Evolutionary conservation across 2,797 vertebrate species (phyloP).

Genomic region (Gallinago solitaria): DNA sequence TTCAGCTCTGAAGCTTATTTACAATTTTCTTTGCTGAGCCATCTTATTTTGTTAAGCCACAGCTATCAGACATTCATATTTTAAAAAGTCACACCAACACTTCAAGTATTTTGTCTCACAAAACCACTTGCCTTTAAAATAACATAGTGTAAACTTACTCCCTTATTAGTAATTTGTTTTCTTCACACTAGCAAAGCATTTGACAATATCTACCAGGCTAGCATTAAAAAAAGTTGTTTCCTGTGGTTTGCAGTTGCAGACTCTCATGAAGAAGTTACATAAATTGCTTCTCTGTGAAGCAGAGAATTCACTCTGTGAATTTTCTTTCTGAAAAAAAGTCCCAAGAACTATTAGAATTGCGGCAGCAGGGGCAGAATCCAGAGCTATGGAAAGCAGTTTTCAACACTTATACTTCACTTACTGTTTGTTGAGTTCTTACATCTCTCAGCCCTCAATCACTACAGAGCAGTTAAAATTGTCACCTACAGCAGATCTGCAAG

Average conservation of each 20-base stretch:
- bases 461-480: background rate
- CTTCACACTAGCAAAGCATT: background rate
- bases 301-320: no score
- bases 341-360: background rate
- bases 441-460: background rate
- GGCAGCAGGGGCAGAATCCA: background rate
- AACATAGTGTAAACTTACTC: background rate
- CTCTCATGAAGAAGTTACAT: background rate
- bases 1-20: background rate
- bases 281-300: background rate
- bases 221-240: background rate
- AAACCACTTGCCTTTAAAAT: background rate
- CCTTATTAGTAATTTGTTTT: background rate
- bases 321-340: background rate
- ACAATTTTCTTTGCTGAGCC: background rate
- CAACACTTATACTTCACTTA: background rate
- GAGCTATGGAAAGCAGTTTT: background rate
- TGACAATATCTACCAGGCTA: background rate
- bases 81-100: background rate
- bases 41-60: background rate
- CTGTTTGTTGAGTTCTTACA: background rate
- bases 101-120: background rate
- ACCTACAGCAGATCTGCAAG: background rate
- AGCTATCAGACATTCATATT: background rate
- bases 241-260: background rate